A percentile compares a stretch with the other conserved stretches of the same genome.
phyloP scores from a whole-genome alignment of 2,113 vertebrate genomes.

The Antechinus stuartii region DNA sequence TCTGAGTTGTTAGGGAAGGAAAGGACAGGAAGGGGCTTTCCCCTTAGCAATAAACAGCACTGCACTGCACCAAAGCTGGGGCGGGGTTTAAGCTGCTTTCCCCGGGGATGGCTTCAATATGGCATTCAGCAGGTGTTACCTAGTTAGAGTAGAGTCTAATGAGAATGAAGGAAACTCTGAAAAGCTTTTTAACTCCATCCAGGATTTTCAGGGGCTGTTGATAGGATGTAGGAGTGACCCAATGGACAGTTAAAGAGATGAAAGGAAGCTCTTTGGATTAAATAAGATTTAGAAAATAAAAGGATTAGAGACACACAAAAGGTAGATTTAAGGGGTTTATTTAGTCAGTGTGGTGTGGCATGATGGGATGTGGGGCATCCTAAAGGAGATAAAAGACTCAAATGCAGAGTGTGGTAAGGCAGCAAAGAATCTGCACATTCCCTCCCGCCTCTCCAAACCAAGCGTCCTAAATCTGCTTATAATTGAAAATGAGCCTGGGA shows the following conservation, averaged over 20 bases:
- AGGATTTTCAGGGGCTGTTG: constrained; percentile 77
- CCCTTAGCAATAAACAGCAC: neutral
- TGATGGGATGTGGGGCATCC: constrained; percentile 80
- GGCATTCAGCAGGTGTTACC: constrained; percentile 76
- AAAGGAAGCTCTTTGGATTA: constrained; percentile 85
- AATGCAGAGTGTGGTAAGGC: constrained; percentile 70
- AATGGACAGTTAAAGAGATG: constrained; percentile 83
- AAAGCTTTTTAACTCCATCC: constrained; percentile 81
- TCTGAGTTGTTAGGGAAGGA: neutral
- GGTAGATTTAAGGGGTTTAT: constrained; percentile 86
- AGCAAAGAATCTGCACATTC: constrained; percentile 71
- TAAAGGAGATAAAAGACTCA: constrained; percentile 82
- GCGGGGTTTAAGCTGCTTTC: accelerated
- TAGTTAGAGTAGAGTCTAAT: constrained; percentile 68
- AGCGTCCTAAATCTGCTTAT: constrained; percentile 83
- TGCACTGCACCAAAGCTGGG: neutral
- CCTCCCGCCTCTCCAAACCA: constrained; percentile 30
- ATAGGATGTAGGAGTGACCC: constrained; percentile 81
- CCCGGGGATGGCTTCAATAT: constrained; percentile 9
- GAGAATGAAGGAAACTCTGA: constrained; percentile 76
- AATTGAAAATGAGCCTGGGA: constrained; percentile 82
- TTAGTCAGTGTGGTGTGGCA: constrained; percentile 84
- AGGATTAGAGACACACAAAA: constrained; percentile 88
- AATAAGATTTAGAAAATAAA: constrained; percentile 89
- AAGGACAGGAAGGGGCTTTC: neutral